Evolutionary conservation across 2,888 invertebrate genomes (phyloP).

Genomic region (Acanthosepion esculentum): DNA sequence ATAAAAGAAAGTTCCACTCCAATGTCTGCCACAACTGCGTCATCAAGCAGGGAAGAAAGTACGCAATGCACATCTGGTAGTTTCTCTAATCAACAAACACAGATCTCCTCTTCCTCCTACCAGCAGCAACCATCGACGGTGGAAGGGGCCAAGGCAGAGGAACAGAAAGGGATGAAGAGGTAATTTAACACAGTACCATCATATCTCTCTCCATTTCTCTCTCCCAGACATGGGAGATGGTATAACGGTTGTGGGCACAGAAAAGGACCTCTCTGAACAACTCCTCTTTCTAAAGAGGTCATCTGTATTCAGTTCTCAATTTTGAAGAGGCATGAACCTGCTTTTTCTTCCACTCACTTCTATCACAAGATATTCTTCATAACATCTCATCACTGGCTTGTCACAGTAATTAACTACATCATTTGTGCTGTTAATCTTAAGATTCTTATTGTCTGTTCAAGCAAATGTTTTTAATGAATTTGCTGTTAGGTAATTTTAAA

Average conservation of each 20-base stretch:
- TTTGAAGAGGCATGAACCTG: too few species aligned
- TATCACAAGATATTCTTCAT: too few species aligned
- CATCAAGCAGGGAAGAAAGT: slow-evolving; percentile 39
- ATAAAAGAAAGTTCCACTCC: slow-evolving; percentile 33
- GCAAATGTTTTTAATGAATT: too few species aligned
- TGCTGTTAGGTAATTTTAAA: too few species aligned
- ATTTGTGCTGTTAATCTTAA: not conserved
- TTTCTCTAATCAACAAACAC: not conserved
- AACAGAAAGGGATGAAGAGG: slow-evolving; percentile 43
- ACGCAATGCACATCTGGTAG: slow-evolving; percentile 42
- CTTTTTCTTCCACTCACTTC: too few species aligned
- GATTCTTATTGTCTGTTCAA: too few species aligned
- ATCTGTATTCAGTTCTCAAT: too few species aligned
- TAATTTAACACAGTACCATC: not conserved
- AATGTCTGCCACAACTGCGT: not conserved
- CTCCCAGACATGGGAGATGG: too few species aligned
- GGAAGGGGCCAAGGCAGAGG: not conserved
- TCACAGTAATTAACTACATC: not conserved
- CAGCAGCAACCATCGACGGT: not conserved
- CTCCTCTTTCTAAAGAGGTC: too few species aligned
- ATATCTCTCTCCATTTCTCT: not conserved
- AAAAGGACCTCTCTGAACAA: too few species aligned
- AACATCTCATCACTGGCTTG: not conserved
- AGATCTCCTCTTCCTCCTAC: slow-evolving; percentile 11
- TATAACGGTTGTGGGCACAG: too few species aligned